Evolutionary conservation across 1,140 invertebrate genomes (phyloP).

Genomic region (Apolygus lucorum): DNA sequence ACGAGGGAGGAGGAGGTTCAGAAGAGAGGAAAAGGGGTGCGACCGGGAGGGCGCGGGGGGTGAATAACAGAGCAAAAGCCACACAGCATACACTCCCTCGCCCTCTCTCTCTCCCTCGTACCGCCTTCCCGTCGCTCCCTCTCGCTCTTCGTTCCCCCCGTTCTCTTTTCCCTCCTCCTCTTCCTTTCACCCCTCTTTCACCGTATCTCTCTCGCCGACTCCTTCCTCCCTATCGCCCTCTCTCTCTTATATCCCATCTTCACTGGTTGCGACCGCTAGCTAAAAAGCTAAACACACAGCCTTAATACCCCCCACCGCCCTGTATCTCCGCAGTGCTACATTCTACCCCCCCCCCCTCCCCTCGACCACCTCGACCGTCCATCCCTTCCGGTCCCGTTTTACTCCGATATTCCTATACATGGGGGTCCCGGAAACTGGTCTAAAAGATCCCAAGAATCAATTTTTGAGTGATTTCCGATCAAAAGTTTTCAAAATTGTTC

Average conservation of each 20-base stretch:
- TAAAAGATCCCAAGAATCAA: too few relatives aligned
- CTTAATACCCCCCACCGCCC: constrained; percentile 40
- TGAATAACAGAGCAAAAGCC: constrained; percentile 37
- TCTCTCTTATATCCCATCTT: constrained; percentile 41
- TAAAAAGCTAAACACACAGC: constrained; percentile 46
- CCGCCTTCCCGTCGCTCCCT: constrained; percentile 32
- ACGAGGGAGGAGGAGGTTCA: neutral
- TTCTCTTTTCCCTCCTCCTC: constrained; percentile 10
- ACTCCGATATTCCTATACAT: neutral
- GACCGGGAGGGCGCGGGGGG: constrained; percentile 23
- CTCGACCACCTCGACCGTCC: constrained; percentile 14
- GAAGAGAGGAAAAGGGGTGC: neutral
- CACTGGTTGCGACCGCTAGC: constrained; percentile 47
- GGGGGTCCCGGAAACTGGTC: too few relatives aligned
- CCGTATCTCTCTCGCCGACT: neutral
- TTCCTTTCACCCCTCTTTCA: neutral
- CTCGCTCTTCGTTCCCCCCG: neutral
- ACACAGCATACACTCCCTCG: constrained; percentile 25
- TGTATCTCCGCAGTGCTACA: constrained; percentile 29
- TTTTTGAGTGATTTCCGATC: too few relatives aligned
- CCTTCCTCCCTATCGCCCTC: constrained; percentile 31
- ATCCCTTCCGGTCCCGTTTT: constrained; percentile 6
- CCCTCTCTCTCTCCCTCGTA: constrained; percentile 14
- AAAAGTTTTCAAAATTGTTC: too few relatives aligned
- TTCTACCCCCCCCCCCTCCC: constrained; percentile 17